Evolutionary conservation across 2,113 vertebrate genomes (phyloP), one percentile per base, ranked within the genome.

Genomic region (Andinoacara biseriatus): DNA sequence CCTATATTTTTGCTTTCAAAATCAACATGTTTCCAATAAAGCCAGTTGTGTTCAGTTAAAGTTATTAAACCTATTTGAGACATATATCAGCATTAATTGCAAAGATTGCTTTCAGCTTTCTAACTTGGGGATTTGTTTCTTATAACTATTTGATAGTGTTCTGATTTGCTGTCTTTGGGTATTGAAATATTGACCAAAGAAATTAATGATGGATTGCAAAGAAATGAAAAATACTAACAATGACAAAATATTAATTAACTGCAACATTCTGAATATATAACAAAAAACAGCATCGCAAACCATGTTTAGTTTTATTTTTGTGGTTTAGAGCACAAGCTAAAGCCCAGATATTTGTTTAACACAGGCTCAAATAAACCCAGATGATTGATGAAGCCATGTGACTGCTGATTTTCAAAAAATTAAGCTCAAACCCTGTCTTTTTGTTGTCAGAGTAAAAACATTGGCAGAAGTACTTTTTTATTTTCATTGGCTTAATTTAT

Each of bases 1-100:
- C 15, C 65, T 69, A 43, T 13, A 69, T 69, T 69, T 69, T 43
- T 69, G 43, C 65, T 7, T 49, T 20, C 7, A 29, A 69, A 49
- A 40, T 29, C 18, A 49, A 1, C 65, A 29, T 69, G 49, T 69
- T 69, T 2, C 18, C 3, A 69, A 10, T 49, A 1, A 49, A 69
- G 13, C 13, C 43, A 5, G 43, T 15, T 46, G 43, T 0, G 9
- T 49, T 69, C 43, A 49, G 49, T 69, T 69, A 49, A 49, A 49
- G 49, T 29, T 24, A 49, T 49, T 5, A 69, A 69, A 29, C 24
- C 43, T 10, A 69, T 69, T 3, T 69, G 40, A 2, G 63, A 18
- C 46, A 69, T 2, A 49, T 26, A 29, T 69, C 7, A 40, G 24
- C 40, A 69, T 52, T 49, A 67, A 49, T 49, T 24, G 40, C 15